Percentiles rank a stretch among this genome's conserved stretches.
phyloP scores from a whole-genome alignment of 2,888 invertebrate genomes.

The Eueremaeus valkanovi region DNA sequence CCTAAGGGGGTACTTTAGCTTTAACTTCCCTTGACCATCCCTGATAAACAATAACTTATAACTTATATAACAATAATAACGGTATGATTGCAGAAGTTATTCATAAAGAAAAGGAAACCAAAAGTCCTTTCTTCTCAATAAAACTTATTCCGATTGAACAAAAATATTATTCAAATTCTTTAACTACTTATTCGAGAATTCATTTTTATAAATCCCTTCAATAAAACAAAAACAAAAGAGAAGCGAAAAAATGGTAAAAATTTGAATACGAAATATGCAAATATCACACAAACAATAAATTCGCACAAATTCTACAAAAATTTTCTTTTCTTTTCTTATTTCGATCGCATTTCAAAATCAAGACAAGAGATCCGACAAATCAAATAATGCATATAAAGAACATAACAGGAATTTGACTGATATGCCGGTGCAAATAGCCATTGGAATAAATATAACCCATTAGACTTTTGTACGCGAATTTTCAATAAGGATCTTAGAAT shows the following conservation, averaged over 20 bases:
- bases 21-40: no score
- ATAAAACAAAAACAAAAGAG: not conserved
- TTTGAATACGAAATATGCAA: conserved; percentile 22
- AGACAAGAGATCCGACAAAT: conserved; percentile 19
- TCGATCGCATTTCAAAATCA: not conserved
- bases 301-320: not conserved
- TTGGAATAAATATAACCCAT: no score
- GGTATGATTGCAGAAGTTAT: not conserved
- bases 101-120: not conserved
- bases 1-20: no score
- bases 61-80: no score
- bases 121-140: not conserved
- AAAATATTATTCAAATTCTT: not conserved
- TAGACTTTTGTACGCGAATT: no score
- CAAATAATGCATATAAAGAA: conserved; percentile 4
- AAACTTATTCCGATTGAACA: not conserved
- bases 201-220: conserved; percentile 1
- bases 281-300: not conserved
- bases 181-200: not conserved
- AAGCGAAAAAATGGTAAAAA: no score
- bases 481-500: no score
- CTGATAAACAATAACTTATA: no score
- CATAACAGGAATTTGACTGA: no score
- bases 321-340: not conserved
- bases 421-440: no score